These are phyloP conservation scores for Eupelmus urozonus DNA, from an alignment of 2,888 invertebrate species.

Conservation along the genomic window DNA sequence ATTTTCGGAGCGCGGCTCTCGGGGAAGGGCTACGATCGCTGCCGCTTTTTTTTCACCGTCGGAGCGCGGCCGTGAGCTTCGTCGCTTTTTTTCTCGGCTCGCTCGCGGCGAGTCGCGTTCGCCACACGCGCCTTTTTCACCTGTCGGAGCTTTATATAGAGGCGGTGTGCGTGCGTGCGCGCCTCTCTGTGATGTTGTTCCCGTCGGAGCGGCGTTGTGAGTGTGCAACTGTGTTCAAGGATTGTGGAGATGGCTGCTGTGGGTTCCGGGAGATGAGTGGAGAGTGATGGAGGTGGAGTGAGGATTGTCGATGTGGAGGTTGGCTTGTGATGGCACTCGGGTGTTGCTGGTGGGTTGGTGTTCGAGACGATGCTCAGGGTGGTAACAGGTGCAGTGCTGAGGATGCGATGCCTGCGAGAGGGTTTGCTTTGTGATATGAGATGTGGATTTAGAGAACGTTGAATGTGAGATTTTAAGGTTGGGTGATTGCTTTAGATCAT, in stretches of 20 bases:
- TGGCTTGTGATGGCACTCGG: not conserved
- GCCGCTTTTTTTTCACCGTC: not conserved
- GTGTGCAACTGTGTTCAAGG: constrained; percentile 29
- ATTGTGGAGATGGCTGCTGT: constrained; percentile 19
- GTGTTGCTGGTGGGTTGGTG: not conserved
- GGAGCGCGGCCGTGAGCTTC: not conserved
- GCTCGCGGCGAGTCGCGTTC: constrained; percentile 26
- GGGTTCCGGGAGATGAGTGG: not conserved
- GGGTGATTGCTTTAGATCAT: too few species aligned
- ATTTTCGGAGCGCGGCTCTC: too few species aligned
- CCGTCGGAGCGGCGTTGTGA: not conserved
- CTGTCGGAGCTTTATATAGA: constrained; percentile 58
- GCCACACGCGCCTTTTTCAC: constrained; percentile 57
- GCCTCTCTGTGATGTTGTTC: not conserved
- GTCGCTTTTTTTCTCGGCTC: not conserved
- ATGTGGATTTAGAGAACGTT: too few species aligned
- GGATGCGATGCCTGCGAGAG: not conserved
- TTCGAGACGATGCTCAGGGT: constrained; percentile 13
- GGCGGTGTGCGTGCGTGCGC: constrained; percentile 36
- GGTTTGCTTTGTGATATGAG: too few species aligned
- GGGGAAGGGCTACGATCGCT: constrained; percentile 18
- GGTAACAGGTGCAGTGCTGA: constrained; percentile 47
- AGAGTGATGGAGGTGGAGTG: too few species aligned
- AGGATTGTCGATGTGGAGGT: too few species aligned
- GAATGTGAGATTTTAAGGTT: too few species aligned